Conservation (phyloP, 2,888 invertebrate genomes). For the Neoitamus cyanurus region DNA sequence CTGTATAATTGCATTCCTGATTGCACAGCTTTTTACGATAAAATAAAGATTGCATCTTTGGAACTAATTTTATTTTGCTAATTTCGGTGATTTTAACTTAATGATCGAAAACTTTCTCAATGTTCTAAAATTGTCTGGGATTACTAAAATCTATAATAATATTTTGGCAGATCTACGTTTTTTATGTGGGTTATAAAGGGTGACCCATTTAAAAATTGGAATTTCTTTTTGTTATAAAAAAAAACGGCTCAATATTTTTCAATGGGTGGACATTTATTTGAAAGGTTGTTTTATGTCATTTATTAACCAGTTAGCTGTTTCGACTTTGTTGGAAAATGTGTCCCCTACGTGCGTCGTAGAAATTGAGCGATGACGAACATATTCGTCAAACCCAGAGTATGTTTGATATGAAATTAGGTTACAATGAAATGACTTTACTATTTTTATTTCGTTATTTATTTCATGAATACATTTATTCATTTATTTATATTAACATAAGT, state of each 20-base stretch:
- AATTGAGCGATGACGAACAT: conserved; percentile 24
- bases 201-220: too few species aligned
- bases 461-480: not conserved
- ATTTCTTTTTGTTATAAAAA: too few species aligned
- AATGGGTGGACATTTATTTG: too few species aligned
- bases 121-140: too few species aligned
- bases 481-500: conserved; percentile 23
- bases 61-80: too few species aligned
- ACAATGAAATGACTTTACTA: conserved; percentile 7
- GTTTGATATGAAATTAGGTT: conserved; percentile 25
- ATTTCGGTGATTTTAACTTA: too few species aligned
- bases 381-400: conserved; percentile 19
- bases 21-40: not conserved
- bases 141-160: too few species aligned
- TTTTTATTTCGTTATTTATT: conserved; percentile 11
- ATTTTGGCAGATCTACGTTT: too few species aligned
- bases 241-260: too few species aligned
- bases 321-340: conserved; percentile 10
- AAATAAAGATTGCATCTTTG: not conserved
- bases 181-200: too few species aligned
- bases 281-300: too few species aligned
- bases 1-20: not conserved
- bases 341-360: not conserved
- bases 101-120: too few species aligned
- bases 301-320: not conserved